Evolutionary conservation across 2,113 vertebrate species (phyloP).

Genomic region (Petaurus breviceps): DNA sequence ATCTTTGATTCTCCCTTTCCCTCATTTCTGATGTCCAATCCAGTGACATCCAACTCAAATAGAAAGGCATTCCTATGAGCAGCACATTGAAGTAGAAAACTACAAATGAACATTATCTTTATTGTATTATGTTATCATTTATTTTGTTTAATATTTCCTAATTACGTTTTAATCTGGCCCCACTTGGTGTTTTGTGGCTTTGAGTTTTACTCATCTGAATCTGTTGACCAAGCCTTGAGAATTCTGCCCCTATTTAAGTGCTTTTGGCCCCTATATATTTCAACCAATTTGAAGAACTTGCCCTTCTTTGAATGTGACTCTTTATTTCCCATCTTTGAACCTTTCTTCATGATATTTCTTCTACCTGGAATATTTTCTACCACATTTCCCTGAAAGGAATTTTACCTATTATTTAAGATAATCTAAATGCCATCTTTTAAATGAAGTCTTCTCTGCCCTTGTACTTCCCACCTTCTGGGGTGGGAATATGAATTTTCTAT

Average conservation of each 20-base stretch:
- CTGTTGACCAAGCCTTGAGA: not conserved
- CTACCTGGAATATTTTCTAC: not conserved
- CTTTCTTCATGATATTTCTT: not conserved
- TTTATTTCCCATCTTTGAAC: not conserved
- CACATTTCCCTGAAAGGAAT: not conserved
- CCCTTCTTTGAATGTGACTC: not conserved
- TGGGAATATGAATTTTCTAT: not conserved
- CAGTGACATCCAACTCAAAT: not conserved
- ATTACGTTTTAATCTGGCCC: not conserved
- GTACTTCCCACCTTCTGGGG: not conserved
- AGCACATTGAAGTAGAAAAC: not conserved
- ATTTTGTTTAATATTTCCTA: not conserved
- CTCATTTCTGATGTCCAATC: rapidly evolving
- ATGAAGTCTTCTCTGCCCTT: not conserved
- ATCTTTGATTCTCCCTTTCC: not conserved
- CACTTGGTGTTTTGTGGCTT: not conserved
- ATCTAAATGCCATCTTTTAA: not conserved
- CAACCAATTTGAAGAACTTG: not conserved
- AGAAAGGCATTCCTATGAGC: not conserved
- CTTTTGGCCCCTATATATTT: not conserved
- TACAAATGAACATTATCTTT: not conserved
- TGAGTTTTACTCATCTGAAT: not conserved
- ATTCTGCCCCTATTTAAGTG: not conserved
- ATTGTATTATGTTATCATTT: not conserved
- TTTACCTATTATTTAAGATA: not conserved